Percentiles rank a stretch among this genome's conserved stretches.
These are phyloP conservation scores for Spea hammondii DNA, from an alignment of 2,797 vertebrate species.

Conservation along the genomic window DNA sequence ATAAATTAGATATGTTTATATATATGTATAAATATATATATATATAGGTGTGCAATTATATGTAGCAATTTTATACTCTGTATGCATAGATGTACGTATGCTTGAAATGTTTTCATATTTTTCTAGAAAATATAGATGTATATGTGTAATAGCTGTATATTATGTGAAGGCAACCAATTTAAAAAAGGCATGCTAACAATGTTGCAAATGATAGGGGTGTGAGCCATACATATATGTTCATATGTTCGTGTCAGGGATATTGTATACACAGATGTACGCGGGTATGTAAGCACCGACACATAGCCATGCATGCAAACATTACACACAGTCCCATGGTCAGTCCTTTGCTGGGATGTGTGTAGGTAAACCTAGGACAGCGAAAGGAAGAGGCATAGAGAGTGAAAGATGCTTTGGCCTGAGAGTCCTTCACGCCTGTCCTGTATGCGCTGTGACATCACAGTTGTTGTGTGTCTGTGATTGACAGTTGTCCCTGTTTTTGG, in stretches of 20 bases:
- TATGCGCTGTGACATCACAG: conserved; percentile 41
- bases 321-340: background rate
- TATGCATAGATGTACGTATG: background rate
- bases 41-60: background rate
- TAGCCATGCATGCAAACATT: background rate
- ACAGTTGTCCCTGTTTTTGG: conserved; percentile 16
- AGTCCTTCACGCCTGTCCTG: conserved; percentile 51
- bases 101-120: background rate
- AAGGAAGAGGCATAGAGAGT: background rate
- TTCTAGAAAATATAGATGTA: background rate
- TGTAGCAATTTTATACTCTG: background rate
- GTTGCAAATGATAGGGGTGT: background rate
- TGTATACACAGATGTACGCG: background rate
- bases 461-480: conserved; percentile 32
- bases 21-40: conserved; percentile 1
- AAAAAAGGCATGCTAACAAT: background rate
- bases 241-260: background rate
- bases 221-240: background rate
- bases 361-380: conserved; percentile 47
- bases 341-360: conserved; percentile 27
- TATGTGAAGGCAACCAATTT: background rate
- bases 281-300: background rate
- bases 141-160: background rate
- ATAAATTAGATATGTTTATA: background rate
- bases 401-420: conserved; percentile 35